Percentiles rank a stretch among this genome's conserved stretches.
Conservation (phyloP, 64 coral and sea anemone genomes). For the Orbicella faveolata region DNA sequence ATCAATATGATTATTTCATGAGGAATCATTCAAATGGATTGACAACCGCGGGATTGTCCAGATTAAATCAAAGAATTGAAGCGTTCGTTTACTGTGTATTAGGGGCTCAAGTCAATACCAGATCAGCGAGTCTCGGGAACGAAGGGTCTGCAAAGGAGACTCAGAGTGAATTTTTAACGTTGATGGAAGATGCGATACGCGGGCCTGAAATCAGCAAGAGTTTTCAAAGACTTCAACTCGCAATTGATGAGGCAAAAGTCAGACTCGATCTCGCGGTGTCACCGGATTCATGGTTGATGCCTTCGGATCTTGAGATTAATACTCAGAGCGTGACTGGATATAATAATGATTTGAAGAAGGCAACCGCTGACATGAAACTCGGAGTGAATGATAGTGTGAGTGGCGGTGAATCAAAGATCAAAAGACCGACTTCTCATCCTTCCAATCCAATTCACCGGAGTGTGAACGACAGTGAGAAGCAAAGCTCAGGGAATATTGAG, state of each 20-base stretch:
- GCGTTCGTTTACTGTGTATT: constrained; percentile 5
- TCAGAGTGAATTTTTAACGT: constrained; percentile 8
- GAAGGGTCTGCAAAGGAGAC: background rate
- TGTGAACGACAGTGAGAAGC: too few relatives aligned
- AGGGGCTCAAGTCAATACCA: constrained; percentile 7
- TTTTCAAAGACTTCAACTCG: background rate
- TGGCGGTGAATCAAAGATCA: background rate
- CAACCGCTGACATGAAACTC: constrained; percentile 19
- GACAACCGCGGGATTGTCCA: background rate
- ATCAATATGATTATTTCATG: constrained; percentile 33
- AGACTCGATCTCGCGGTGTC: constrained; percentile 9
- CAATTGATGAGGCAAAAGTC: background rate
- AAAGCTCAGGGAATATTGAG: too few relatives aligned
- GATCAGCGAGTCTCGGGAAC: too few relatives aligned
- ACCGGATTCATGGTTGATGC: background rate
- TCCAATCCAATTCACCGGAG: too few relatives aligned
- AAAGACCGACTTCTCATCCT: too few relatives aligned
- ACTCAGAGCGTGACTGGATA: background rate
- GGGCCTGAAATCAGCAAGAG: background rate
- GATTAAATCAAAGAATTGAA: constrained; percentile 17
- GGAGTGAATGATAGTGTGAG: constrained; percentile 16
- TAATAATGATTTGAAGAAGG: constrained; percentile 30
- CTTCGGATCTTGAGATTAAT: too few relatives aligned
- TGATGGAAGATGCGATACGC: constrained; percentile 9
- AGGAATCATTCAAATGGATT: background rate